These are phyloP conservation scores for Palloptera scutellata DNA, from an alignment of 2,888 invertebrate genomes.

Conservation along the genomic window DNA sequence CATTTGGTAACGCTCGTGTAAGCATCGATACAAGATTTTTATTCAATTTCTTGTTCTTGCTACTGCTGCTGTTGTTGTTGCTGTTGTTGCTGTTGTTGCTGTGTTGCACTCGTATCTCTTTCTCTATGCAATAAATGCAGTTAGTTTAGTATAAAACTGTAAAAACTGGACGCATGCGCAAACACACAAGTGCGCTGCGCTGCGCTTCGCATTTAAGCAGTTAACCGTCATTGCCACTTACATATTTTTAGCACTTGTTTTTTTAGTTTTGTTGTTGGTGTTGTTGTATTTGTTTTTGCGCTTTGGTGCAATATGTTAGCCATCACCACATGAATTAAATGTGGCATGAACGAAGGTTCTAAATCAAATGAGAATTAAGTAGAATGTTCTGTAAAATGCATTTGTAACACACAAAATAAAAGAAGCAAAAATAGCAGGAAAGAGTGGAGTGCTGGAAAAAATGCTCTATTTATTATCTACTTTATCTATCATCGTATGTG, in stretches of 20 bases:
- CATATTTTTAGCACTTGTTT: background rate
- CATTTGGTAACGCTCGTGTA: conserved; percentile 6
- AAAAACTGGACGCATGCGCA: conserved; percentile 62
- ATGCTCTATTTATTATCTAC: no score
- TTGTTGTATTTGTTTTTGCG: background rate
- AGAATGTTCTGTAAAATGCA: no score
- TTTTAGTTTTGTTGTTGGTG: background rate
- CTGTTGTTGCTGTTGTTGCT: background rate
- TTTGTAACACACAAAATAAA: no score
- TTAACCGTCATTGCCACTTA: background rate
- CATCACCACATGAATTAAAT: background rate
- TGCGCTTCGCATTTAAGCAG: background rate
- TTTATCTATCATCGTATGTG: no score
- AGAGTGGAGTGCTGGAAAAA: no score
- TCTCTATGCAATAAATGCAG: background rate
- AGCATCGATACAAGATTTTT: background rate
- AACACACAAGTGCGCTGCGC: conserved; percentile 35
- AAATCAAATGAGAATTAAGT: no score
- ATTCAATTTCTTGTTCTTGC: background rate
- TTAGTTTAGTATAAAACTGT: conserved; percentile 46
- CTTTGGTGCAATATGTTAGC: background rate
- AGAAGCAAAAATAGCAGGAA: no score
- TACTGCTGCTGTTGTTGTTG: background rate
- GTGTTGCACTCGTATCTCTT: background rate
- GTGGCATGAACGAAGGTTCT: conserved; percentile 3